Evolutionary conservation across 2,888 invertebrate species (phyloP).

Genomic region (Argyra leucocephala): DNA sequence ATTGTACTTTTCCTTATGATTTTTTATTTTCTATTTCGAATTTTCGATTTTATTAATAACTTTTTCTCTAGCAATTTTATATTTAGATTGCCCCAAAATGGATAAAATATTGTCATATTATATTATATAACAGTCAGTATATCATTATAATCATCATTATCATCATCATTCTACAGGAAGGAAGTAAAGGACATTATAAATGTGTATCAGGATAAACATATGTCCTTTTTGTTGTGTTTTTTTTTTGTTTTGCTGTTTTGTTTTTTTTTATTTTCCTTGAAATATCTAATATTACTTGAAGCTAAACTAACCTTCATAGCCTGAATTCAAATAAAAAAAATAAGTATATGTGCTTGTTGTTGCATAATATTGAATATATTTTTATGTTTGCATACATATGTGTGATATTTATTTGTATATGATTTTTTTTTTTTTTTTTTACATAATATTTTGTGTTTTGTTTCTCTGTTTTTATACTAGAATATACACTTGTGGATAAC

Average conservation of each 20-base stretch:
- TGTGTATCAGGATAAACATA: neutral
- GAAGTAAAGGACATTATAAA: neutral
- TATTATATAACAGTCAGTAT: neutral
- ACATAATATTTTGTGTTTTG: neutral
- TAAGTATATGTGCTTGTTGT: too few species aligned
- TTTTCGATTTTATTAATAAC: too few species aligned
- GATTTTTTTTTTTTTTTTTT: neutral
- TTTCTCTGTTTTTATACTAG: neutral
- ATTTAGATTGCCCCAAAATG: neutral
- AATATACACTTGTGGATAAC: neutral
- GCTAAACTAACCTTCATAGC: neutral
- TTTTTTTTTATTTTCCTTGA: neutral
- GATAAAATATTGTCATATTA: neutral
- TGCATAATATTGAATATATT: neutral
- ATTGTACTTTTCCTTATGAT: too few species aligned
- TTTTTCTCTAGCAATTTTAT: too few species aligned
- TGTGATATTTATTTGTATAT: neutral
- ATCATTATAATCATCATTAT: too few species aligned
- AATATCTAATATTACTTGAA: neutral
- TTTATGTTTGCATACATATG: too few species aligned
- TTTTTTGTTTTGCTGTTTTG: too few species aligned
- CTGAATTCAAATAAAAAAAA: neutral
- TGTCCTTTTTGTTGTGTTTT: neutral
- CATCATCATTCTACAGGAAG: too few species aligned
- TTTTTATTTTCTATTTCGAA: too few species aligned